Conservation (phyloP, 2,888 invertebrate genomes). For the Eupithecia tripunctaria region DNA sequence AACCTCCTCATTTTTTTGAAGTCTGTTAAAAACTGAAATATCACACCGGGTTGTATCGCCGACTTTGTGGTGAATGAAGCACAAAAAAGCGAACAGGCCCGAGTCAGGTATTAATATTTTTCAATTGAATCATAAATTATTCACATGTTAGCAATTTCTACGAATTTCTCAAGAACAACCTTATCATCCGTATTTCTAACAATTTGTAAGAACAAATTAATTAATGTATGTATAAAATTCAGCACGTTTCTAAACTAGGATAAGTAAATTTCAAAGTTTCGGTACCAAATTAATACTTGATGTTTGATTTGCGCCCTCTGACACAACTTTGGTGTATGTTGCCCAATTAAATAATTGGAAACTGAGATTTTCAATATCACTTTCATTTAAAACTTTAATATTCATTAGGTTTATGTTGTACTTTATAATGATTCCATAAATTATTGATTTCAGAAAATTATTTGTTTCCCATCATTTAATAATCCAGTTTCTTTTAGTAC, state of each 20-base stretch:
- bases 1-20: too few species aligned
- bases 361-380: neutral
- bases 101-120: neutral
- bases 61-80: neutral
- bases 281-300: slow-evolving; percentile 25
- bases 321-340: slow-evolving; percentile 15
- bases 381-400: neutral
- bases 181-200: neutral
- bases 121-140: neutral
- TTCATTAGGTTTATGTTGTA: neutral
- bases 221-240: neutral
- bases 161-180: neutral
- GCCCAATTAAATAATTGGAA: slow-evolving; percentile 14
- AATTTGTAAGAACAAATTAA: neutral
- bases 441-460: neutral
- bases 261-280: slow-evolving; percentile 10
- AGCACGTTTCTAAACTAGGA: neutral
- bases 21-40: too few species aligned
- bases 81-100: neutral
- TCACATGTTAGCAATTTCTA: neutral
- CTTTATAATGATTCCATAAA: neutral
- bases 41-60: neutral
- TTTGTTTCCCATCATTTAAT: neutral
- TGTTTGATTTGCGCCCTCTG: slow-evolving; percentile 23
- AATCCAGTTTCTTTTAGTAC: too few species aligned